A percentile compares a stretch with the other conserved stretches of the same genome.
Conservation (phyloP, 2,888 invertebrate species). For the Apamea epomidion region DNA sequence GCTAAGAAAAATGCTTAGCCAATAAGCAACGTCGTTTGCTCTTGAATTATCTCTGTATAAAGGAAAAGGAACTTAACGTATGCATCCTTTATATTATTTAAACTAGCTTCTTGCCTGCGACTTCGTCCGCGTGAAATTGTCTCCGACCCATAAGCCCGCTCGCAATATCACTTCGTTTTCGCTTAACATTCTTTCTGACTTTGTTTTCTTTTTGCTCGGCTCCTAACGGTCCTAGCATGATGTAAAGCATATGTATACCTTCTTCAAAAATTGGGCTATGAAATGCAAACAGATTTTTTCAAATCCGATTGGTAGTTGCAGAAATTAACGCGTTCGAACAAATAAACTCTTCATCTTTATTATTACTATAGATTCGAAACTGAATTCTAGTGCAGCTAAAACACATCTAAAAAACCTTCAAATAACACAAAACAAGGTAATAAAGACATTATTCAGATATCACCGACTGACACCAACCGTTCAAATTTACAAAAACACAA, state of each 20-base stretch:
- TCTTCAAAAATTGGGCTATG: no score
- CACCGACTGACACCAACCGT: no score
- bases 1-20: conserved; percentile 48
- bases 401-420: no score
- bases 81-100: conserved; percentile 26
- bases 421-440: no score
- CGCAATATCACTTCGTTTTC: not conserved
- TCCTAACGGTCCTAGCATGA: no score
- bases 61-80: conserved; percentile 9
- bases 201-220: not conserved
- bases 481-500: no score
- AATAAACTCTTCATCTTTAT: not conserved
- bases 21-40: conserved; percentile 53
- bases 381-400: no score
- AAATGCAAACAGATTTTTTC: no score
- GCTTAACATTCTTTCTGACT: not conserved
- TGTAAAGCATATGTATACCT: no score
- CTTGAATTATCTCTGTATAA: conserved; percentile 33
- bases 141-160: not conserved
- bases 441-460: no score
- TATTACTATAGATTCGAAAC: no score
- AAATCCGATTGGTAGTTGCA: not conserved
- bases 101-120: not conserved
- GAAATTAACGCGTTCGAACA: not conserved
- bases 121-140: not conserved